Percentiles rank a stretch among this genome's conserved stretches.
Evolutionary conservation across 2,113 vertebrate species (phyloP).

Genomic region (Myotis yumanensis): DNA sequence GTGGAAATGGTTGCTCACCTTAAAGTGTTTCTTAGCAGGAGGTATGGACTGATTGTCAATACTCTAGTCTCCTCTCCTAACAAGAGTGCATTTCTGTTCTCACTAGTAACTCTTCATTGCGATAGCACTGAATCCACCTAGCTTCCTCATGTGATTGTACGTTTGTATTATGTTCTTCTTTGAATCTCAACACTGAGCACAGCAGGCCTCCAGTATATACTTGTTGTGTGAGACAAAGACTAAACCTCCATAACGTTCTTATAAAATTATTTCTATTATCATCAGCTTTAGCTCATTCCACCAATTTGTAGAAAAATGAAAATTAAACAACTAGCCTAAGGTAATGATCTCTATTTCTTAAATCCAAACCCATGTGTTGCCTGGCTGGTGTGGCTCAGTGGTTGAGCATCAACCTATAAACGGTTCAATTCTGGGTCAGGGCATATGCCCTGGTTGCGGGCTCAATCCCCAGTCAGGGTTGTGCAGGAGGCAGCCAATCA

Average conservation of each 20-base stretch:
- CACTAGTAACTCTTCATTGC: accelerated
- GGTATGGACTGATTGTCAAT: background rate
- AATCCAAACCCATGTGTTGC: background rate
- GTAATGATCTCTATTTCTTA: background rate
- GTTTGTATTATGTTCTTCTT: background rate
- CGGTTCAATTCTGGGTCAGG: no score
- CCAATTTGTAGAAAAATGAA: background rate
- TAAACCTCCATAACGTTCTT: background rate
- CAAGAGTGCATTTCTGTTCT: accelerated
- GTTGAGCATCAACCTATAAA: no score
- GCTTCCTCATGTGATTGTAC: background rate
- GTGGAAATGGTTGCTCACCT: background rate
- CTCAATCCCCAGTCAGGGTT: no score
- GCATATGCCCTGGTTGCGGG: no score
- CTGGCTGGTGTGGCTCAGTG: no score
- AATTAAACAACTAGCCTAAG: background rate
- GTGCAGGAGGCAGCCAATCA: no score
- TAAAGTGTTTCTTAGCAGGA: background rate
- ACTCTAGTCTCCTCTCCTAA: background rate
- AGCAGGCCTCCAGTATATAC: background rate
- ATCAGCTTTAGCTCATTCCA: background rate
- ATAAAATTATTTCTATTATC: background rate
- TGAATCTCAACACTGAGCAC: background rate
- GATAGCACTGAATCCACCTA: accelerated
- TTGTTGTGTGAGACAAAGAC: background rate